These are phyloP conservation scores for Drosophila setifemur DNA, from an alignment of 1,140 invertebrate genomes.

Conservation along the genomic window DNA sequence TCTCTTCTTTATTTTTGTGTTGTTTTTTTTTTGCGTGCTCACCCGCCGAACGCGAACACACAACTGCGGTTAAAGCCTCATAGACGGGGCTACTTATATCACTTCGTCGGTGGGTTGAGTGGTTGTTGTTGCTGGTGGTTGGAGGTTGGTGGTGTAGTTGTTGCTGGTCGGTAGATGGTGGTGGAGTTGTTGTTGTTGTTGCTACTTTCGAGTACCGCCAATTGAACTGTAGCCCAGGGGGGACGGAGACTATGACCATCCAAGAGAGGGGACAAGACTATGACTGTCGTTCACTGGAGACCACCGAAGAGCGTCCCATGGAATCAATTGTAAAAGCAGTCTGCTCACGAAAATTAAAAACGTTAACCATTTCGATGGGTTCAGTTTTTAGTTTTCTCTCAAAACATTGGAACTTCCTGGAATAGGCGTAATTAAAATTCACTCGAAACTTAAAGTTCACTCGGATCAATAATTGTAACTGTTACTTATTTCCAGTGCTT, in stretches of 20 bases:
- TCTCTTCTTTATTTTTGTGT: neutral
- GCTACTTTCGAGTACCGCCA: slow-evolving; percentile 10
- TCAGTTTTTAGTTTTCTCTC: neutral
- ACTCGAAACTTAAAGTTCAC: neutral
- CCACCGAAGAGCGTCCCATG: too few relatives aligned
- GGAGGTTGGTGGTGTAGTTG: slow-evolving; percentile 12
- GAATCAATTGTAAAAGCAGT: neutral
- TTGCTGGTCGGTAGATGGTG: too few relatives aligned
- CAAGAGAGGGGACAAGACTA: neutral
- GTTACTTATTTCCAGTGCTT: neutral
- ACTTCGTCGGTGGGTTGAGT: slow-evolving; percentile 33
- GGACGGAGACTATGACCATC: neutral
- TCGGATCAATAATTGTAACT: neutral
- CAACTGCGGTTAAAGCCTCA: slow-evolving; percentile 56
- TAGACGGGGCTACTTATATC: slow-evolving; percentile 55
- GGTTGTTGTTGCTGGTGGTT: neutral
- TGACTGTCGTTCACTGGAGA: too few relatives aligned
- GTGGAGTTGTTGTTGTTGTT: neutral
- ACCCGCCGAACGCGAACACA: slow-evolving; percentile 68
- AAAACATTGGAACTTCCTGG: neutral
- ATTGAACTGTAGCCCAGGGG: neutral
- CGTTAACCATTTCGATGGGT: slow-evolving; percentile 16
- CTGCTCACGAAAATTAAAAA: slow-evolving; percentile 1
- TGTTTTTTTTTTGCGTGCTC: slow-evolving; percentile 32
- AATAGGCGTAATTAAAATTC: slow-evolving; percentile 1